A percentile compares a stretch with the other conserved stretches of the same genome.
These are phyloP conservation scores for Nycticorax nycticorax DNA, from an alignment of 2,113 vertebrate genomes.

Conservation along the genomic window DNA sequence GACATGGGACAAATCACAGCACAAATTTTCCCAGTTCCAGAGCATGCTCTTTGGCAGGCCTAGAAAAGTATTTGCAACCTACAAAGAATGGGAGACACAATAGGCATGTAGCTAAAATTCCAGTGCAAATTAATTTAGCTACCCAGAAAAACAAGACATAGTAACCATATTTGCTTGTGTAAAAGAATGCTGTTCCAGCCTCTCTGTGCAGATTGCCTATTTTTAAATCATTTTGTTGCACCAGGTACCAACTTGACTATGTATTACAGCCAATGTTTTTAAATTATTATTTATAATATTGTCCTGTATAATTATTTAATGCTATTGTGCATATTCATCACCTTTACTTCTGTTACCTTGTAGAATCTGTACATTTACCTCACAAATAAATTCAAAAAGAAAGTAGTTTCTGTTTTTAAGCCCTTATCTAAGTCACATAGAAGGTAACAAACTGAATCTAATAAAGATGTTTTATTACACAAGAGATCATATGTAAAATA, in stretches of 20 bases:
- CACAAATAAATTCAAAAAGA: neutral
- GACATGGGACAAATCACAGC: neutral
- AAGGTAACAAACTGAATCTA: neutral
- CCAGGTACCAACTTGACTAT: neutral
- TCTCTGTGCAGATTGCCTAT: neutral
- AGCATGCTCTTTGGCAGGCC: neutral
- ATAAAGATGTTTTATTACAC: neutral
- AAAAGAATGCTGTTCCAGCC: neutral
- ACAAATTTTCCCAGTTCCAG: neutral
- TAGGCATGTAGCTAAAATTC: neutral
- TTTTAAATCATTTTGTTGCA: neutral
- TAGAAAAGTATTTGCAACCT: neutral
- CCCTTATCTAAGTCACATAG: neutral
- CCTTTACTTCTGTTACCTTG: neutral
- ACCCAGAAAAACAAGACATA: neutral
- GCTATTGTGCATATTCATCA: neutral
- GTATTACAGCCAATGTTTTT: neutral
- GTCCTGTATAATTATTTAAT: neutral
- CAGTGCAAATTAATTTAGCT: conserved; percentile 17
- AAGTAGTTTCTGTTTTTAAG: neutral
- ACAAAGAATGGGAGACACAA: neutral
- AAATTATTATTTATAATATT: neutral
- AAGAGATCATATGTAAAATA: neutral
- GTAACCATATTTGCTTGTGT: neutral
- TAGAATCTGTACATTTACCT: neutral